A percentile compares a stretch with the other conserved stretches of the same genome.
These are phyloP conservation scores for Caenorhabditis zanzibari DNA, from an alignment of 2,888 invertebrate genomes.

Conservation along the genomic window DNA sequence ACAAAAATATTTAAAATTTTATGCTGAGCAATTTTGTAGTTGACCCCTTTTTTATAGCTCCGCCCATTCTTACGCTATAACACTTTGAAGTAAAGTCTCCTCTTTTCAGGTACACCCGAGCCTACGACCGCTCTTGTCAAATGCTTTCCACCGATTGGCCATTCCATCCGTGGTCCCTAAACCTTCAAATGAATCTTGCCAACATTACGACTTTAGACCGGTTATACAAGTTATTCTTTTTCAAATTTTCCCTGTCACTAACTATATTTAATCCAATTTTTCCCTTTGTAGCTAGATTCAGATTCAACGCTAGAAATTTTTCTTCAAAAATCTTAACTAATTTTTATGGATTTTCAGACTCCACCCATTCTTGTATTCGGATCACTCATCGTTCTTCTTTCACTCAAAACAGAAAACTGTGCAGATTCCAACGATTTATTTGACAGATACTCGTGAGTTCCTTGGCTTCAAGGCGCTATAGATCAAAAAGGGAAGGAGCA, in stretches of 20 bases:
- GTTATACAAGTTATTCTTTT: constrained; percentile 69
- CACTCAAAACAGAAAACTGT: constrained; percentile 61
- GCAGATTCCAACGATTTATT: constrained; percentile 71
- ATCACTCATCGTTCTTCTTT: constrained; percentile 74
- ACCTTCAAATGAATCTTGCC: constrained; percentile 59
- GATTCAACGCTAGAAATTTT: neutral
- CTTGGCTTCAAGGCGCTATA: too few species aligned
- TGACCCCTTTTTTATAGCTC: too few species aligned
- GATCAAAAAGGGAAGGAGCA: too few species aligned
- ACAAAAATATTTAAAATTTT: too few species aligned
- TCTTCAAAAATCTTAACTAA: neutral
- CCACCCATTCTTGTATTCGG: constrained; percentile 71
- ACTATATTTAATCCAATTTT: constrained; percentile 23
- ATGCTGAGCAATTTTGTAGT: too few species aligned
- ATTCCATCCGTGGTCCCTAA: constrained; percentile 73
- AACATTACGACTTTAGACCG: constrained; percentile 65
- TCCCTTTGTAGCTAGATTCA: constrained; percentile 1
- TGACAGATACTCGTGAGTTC: constrained; percentile 71
- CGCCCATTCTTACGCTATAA: too few species aligned
- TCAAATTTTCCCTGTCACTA: constrained; percentile 23
- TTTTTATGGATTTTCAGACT: constrained; percentile 48
- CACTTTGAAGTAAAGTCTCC: too few species aligned
- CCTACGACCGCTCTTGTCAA: constrained; percentile 64
- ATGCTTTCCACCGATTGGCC: constrained; percentile 71
- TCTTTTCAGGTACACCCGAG: constrained; percentile 56